phyloP scores from a whole-genome alignment of 2,797 vertebrate genomes.

The Myripristis murdjan region DNA sequence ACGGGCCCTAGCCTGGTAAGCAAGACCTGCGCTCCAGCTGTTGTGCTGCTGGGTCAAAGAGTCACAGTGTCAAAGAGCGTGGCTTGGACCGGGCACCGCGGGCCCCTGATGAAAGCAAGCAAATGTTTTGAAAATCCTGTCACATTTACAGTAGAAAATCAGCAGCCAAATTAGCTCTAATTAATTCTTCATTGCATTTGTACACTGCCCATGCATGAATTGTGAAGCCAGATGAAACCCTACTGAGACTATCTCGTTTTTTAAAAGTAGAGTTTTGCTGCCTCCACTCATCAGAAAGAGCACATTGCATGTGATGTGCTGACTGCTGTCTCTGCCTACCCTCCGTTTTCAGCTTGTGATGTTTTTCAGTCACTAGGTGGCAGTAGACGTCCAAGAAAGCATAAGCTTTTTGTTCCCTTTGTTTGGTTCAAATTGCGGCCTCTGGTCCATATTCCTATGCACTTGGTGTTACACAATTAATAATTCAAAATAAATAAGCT shows the following conservation, averaged over 20 bases:
- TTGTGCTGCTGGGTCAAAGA: background rate
- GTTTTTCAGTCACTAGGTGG: slow-evolving; percentile 63
- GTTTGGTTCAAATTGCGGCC: background rate
- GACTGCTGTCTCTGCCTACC: background rate
- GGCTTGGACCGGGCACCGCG: too few relatives aligned
- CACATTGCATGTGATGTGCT: slow-evolving; percentile 52
- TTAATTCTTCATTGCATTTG: slow-evolving; percentile 56
- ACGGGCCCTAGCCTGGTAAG: background rate
- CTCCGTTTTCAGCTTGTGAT: slow-evolving; percentile 8
- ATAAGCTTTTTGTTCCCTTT: background rate
- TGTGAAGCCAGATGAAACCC: background rate
- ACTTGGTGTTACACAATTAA: background rate
- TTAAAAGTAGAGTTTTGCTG: slow-evolving; percentile 59
- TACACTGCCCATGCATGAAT: slow-evolving; percentile 46
- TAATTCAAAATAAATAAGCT: background rate
- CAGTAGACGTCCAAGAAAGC: slow-evolving; percentile 63
- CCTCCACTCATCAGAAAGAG: slow-evolving; percentile 57
- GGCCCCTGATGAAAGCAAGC: slow-evolving; percentile 31
- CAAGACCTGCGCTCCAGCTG: slow-evolving; percentile 36
- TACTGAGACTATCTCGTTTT: background rate
- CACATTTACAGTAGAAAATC: slow-evolving; percentile 46
- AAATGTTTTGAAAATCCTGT: slow-evolving; percentile 51
- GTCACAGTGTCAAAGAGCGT: background rate
- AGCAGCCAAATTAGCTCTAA: slow-evolving; percentile 57
- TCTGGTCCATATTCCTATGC: background rate